Conservation (phyloP, 2,797 vertebrate genomes). For the Ctenosaura bakeri region DNA sequence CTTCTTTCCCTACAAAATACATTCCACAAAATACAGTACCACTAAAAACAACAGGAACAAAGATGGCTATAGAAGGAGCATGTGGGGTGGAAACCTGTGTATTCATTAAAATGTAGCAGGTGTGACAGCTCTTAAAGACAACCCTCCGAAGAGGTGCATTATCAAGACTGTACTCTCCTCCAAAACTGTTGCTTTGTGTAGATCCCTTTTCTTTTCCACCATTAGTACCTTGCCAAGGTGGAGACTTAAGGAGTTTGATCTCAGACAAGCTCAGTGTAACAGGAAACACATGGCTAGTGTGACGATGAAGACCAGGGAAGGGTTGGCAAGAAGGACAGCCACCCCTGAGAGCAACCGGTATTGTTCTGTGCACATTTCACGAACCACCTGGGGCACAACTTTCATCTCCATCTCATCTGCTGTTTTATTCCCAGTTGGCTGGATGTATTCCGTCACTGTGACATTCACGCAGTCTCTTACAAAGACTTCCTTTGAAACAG, state of each 20-base stretch:
- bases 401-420: slow-evolving; percentile 67
- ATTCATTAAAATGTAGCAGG: slow-evolving; percentile 19
- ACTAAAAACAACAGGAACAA: slow-evolving; percentile 10
- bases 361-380: slow-evolving; percentile 75
- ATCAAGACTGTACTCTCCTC: background rate
- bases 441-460: slow-evolving; percentile 72
- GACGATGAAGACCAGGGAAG: slow-evolving; percentile 57
- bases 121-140: slow-evolving; percentile 1
- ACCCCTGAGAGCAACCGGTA: slow-evolving; percentile 55
- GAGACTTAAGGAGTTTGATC: background rate
- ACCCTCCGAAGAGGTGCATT: background rate
- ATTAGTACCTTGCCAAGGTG: background rate
- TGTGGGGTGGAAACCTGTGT: background rate
- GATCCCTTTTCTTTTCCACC: background rate
- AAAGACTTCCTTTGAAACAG: slow-evolving; percentile 68
- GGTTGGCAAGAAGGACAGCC: slow-evolving; percentile 60
- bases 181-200: background rate
- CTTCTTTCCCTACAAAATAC: background rate
- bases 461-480: slow-evolving; percentile 77
- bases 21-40: background rate
- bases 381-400: slow-evolving; percentile 73
- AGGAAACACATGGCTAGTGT: slow-evolving; percentile 72
- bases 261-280: background rate
- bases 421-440: slow-evolving; percentile 72
- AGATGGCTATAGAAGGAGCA: background rate